Conservation (phyloP, 2,888 invertebrate species). For the Entomobrya multifasciata region DNA sequence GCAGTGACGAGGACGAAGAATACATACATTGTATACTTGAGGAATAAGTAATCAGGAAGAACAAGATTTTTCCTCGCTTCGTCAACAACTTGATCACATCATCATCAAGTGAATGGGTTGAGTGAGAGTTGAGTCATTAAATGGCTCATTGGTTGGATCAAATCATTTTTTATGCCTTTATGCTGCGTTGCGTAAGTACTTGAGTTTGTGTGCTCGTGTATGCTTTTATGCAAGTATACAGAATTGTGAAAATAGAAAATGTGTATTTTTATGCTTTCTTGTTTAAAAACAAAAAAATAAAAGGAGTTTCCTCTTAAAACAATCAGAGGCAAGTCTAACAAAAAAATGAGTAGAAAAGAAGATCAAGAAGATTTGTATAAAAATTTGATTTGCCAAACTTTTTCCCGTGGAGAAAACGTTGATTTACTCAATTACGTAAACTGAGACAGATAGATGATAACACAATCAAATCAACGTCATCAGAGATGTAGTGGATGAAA, state of each 20-base stretch:
- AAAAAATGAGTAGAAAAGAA: slow-evolving; percentile 12
- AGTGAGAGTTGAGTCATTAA: slow-evolving; percentile 6
- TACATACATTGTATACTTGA: not conserved
- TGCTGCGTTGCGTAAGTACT: too few relatives aligned
- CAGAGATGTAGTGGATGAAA: slow-evolving; percentile 19
- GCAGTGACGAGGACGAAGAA: not conserved
- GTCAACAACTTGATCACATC: slow-evolving; percentile 34
- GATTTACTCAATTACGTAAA: slow-evolving; percentile 49
- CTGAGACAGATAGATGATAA: slow-evolving; percentile 35
- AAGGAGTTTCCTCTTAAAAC: too few relatives aligned
- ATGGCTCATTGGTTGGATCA: slow-evolving; percentile 22
- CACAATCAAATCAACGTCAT: slow-evolving; percentile 30
- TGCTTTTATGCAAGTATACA: not conserved
- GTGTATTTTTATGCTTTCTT: too few relatives aligned
- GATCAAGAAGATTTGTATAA: slow-evolving; percentile 23
- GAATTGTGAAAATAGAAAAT: too few relatives aligned
- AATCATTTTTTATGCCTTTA: not conserved
- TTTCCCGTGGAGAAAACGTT: slow-evolving; percentile 27
- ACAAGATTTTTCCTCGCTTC: slow-evolving; percentile 43
- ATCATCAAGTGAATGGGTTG: slow-evolving; percentile 2
- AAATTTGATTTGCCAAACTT: slow-evolving; percentile 27
- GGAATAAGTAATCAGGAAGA: slow-evolving; percentile 24
- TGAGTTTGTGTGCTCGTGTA: not conserved
- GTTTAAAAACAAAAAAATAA: too few relatives aligned
- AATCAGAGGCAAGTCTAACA: not conserved